A percentile compares a stretch with the other conserved stretches of the same genome.
phyloP scores from a whole-genome alignment of 2,113 vertebrate genomes.

The Pogona vitticeps region DNA sequence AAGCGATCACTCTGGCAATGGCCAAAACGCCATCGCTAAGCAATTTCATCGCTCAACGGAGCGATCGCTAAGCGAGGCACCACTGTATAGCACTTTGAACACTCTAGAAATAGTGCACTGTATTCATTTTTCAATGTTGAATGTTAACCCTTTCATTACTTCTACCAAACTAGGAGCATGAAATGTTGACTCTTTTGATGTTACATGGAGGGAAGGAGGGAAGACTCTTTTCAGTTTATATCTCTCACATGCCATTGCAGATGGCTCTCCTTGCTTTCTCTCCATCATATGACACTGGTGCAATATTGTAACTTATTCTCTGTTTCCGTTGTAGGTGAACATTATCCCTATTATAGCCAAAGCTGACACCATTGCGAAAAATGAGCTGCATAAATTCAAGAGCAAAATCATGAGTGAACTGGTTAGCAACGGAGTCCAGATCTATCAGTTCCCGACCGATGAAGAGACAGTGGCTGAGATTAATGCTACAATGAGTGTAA shows the following conservation, averaged over 20 bases:
- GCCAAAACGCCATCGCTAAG: too few relatives aligned
- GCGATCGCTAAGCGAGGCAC: too few relatives aligned
- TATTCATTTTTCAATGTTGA: too few relatives aligned
- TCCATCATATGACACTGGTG: rapidly evolving
- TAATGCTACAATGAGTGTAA: slow-evolving; percentile 84
- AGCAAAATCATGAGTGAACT: slow-evolving; percentile 88
- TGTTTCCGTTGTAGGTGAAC: slow-evolving; percentile 79
- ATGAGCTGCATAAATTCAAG: slow-evolving; percentile 86
- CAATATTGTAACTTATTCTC: rapidly evolving
- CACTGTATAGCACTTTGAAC: too few relatives aligned
- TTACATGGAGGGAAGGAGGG: not conserved
- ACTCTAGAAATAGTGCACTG: too few relatives aligned
- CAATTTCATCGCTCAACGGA: too few relatives aligned
- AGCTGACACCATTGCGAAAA: slow-evolving; percentile 85
- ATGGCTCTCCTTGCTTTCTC: not conserved
- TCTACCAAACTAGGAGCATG: not conserved
- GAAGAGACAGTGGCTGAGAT: slow-evolving; percentile 86
- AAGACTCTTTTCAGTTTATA: too few relatives aligned
- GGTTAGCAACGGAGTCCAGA: slow-evolving; percentile 85
- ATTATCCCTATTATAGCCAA: slow-evolving; percentile 87
- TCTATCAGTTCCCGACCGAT: slow-evolving; percentile 85
- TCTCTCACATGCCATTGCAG: not conserved
- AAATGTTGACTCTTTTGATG: too few relatives aligned
- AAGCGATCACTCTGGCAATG: too few relatives aligned
- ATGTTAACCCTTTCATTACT: too few relatives aligned